phyloP scores from a whole-genome alignment of 2,888 invertebrate species.

The Drosophila anomelani region DNA sequence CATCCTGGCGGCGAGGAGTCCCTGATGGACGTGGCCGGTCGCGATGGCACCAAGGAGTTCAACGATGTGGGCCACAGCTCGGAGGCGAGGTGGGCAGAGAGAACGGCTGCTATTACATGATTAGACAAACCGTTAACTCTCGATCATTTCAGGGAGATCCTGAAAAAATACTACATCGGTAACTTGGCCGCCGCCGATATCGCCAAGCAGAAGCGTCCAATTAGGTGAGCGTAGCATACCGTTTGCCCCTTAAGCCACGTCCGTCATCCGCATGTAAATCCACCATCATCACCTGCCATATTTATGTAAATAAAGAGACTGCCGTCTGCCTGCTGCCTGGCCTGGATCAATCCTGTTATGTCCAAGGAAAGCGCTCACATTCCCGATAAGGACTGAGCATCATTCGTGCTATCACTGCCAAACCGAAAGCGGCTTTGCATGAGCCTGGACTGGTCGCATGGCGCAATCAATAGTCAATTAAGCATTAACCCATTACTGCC shows the following conservation, averaged over 20 bases:
- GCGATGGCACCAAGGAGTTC: slow-evolving; percentile 96
- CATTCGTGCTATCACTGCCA: background rate
- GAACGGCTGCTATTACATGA: too few relatives aligned
- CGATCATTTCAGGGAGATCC: slow-evolving; percentile 85
- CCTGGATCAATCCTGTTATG: background rate
- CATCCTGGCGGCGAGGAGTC: slow-evolving; percentile 98
- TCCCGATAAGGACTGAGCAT: slow-evolving; percentile 7
- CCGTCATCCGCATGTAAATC: background rate
- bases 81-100: slow-evolving; percentile 92
- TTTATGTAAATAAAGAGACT: slow-evolving; percentile 26
- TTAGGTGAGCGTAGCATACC: slow-evolving; percentile 63
- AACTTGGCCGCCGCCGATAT: slow-evolving; percentile 90
- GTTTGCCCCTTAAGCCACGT: background rate
- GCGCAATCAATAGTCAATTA: slow-evolving; percentile 21
- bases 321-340: slow-evolving; percentile 9
- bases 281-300: background rate
- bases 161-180: slow-evolving; percentile 95
- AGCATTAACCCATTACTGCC: slow-evolving; percentile 4
- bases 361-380: background rate
- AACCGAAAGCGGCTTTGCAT: slow-evolving; percentile 3
- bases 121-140: background rate
- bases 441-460: slow-evolving; percentile 5
- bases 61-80: slow-evolving; percentile 99
- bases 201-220: slow-evolving; percentile 60
- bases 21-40: slow-evolving; percentile 93